Percentiles rank a stretch among this genome's conserved stretches.
Conservation (phyloP, 2,113 vertebrate species). For the Hippocampus barbouri region DNA sequence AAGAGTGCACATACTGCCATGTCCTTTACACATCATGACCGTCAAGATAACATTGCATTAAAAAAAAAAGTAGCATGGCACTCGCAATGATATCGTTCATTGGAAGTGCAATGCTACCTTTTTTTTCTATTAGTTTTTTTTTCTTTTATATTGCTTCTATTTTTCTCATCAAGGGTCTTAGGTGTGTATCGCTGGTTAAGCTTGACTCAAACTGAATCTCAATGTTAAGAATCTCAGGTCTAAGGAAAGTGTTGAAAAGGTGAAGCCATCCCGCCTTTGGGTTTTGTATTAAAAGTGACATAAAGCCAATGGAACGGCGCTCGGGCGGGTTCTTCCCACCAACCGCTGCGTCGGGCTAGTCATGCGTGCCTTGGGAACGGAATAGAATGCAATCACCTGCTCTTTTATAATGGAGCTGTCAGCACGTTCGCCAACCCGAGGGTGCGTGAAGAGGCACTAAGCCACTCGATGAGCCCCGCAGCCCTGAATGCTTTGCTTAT, state of each 20-base stretch:
- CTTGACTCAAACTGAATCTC: slow-evolving; percentile 10
- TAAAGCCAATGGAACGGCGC: slow-evolving; percentile 52
- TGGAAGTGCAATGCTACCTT: not conserved
- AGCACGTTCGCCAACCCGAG: slow-evolving; percentile 55
- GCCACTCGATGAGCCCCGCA: slow-evolving; percentile 53
- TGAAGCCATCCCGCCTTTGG: slow-evolving; percentile 37
- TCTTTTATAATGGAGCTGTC: slow-evolving; percentile 72
- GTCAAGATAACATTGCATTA: too few species aligned
- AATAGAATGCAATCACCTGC: slow-evolving; percentile 62
- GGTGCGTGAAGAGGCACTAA: slow-evolving; percentile 52
- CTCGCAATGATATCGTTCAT: too few species aligned
- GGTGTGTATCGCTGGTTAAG: not conserved
- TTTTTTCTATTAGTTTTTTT: not conserved
- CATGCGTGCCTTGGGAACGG: slow-evolving; percentile 58
- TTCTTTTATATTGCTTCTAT: not conserved
- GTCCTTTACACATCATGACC: too few species aligned
- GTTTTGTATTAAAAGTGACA: slow-evolving; percentile 64
- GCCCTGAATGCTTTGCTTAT: slow-evolving; percentile 46
- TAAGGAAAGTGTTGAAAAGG: slow-evolving; percentile 34
- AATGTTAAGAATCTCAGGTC: slow-evolving; percentile 35
- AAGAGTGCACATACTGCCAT: too few species aligned
- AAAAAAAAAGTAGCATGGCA: too few species aligned
- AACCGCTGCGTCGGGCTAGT: slow-evolving; percentile 58
- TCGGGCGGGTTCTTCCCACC: slow-evolving; percentile 44
- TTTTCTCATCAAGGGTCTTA: not conserved